Evolutionary conservation across 2,797 vertebrate genomes (phyloP), one percentile per base, ranked within the genome.

Genomic region (Acropternis orthonyx): DNA sequence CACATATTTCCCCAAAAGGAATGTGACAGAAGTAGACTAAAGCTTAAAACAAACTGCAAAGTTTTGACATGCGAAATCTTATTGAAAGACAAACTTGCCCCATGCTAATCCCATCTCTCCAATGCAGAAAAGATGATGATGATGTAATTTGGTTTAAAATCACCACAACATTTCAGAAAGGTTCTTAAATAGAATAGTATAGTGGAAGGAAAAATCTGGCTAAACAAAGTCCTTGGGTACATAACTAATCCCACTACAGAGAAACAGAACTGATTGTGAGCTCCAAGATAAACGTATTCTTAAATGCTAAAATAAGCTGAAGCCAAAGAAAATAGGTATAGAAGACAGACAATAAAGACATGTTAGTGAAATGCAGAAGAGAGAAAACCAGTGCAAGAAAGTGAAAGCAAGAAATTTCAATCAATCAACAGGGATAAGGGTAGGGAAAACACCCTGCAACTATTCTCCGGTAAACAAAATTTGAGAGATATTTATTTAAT

Each of bases 301-400:
- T 92, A 74, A 93, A 82, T 61, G 34, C 14, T 76, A 15, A 37
- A 34, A 51, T 56, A 61, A 87, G 16, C 15, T 80, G 52, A 67
- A 92, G 86, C 84, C 93, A 94, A 91, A 85, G 34, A 90, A 95
- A 95, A 90, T n/a, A 59, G 17, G 14, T 59, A 54, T 26, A 84
- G 71, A 89, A 73, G 34, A 82, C 67, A 93, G 63, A 73, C 55
- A 86, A 81, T 27, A 90, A 39, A 92, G 66, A 51, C 23, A 36
- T 4, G 14, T 58, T 46, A 36, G 8, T 58, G 27, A 87, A 94
- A 85, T 37, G 37, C 22, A 39, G 44, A 76, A 84, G 74, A 59
- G 12, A 14, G 27, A 36, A 84, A 95, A 67, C 2, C 22, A 32
- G 27, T 46, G 21, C n/a, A 80, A 81, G 84, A 77, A 44, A 15